Percentiles rank a stretch among this genome's conserved stretches.
phyloP scores from a whole-genome alignment of 2,888 invertebrate species.

The Ischnus inquisitorius region DNA sequence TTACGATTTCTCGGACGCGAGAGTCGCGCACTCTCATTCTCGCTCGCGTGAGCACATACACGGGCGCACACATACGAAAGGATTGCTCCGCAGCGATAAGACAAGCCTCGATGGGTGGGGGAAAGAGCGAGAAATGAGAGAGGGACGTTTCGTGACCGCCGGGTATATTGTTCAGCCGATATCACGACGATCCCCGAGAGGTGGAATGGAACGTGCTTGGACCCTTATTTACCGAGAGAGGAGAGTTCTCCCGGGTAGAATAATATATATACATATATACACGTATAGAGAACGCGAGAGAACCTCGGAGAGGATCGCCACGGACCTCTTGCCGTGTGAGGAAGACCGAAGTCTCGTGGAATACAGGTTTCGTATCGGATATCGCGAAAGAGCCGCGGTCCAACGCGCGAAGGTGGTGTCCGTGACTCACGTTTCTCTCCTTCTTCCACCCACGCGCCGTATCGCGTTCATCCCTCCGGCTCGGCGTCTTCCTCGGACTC shows the following conservation, averaged over 20 bases:
- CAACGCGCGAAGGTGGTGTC: conserved; percentile 61
- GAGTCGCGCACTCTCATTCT: conserved; percentile 35
- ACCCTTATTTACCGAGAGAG: conserved; percentile 70
- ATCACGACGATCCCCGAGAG: conserved; percentile 66
- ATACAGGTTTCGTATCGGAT: conserved; percentile 76
- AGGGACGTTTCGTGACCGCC: conserved; percentile 67
- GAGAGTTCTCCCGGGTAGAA: conserved; percentile 33
- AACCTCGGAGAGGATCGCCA: not conserved
- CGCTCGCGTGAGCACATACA: not conserved
- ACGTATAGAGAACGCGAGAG: conserved; percentile 11
- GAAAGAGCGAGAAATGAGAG: conserved; percentile 21
- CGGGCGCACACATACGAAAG: conserved; percentile 1
- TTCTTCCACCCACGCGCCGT: conserved; percentile 57
- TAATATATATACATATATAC: not conserved
- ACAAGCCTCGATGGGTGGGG: conserved; percentile 14
- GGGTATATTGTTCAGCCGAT: conserved; percentile 70
- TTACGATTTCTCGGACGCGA: conserved; percentile 62
- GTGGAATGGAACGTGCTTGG: conserved; percentile 50
- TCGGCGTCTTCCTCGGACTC: conserved; percentile 22
- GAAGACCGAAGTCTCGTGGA: conserved; percentile 52
- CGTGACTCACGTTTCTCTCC: conserved; percentile 73
- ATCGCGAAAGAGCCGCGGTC: conserved; percentile 70
- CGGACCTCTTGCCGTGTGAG: conserved; percentile 21
- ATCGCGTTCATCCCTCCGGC: conserved; percentile 45
- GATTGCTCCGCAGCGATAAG: conserved; percentile 49